These are phyloP conservation scores for Phallusia fumigata DNA, from an alignment of 23 tunicate genomes.

Conservation along the genomic window DNA sequence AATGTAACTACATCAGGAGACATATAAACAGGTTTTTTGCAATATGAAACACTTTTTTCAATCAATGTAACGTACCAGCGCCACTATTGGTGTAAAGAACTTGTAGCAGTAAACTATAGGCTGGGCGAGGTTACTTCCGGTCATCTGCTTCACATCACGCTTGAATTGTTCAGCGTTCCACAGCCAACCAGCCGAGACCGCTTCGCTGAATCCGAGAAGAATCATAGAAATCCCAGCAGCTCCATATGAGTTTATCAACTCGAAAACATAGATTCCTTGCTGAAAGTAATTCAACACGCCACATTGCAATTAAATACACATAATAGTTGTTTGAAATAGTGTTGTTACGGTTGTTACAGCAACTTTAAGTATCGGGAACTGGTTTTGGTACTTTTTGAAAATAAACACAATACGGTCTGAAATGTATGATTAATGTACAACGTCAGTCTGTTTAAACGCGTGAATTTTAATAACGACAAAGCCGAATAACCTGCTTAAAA, in stretches of 20 bases:
- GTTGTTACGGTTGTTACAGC: background rate
- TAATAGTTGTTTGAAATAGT: background rate
- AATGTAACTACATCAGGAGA: background rate
- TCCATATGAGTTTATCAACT: background rate
- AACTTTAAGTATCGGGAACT: background rate
- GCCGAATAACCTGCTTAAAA: no score
- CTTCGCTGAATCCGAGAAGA: background rate
- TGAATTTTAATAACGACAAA: no score
- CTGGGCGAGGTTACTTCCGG: background rate
- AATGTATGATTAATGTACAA: no score
- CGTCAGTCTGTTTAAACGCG: no score
- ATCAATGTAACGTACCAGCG: conserved; percentile 1
- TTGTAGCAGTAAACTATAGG: background rate
- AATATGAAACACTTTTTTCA: no score
- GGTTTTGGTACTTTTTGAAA: background rate
- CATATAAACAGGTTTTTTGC: background rate
- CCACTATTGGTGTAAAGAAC: background rate
- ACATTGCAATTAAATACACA: background rate
- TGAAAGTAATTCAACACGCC: background rate
- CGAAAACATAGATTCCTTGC: conserved; percentile 3
- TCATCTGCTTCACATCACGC: conserved; percentile 13
- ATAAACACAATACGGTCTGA: no score
- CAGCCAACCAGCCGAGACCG: conserved; percentile 7
- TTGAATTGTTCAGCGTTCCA: conserved; percentile 10
- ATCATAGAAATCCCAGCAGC: background rate